phyloP scores from a whole-genome alignment of 1,140 invertebrate genomes.

The Littorina saxatilis region DNA sequence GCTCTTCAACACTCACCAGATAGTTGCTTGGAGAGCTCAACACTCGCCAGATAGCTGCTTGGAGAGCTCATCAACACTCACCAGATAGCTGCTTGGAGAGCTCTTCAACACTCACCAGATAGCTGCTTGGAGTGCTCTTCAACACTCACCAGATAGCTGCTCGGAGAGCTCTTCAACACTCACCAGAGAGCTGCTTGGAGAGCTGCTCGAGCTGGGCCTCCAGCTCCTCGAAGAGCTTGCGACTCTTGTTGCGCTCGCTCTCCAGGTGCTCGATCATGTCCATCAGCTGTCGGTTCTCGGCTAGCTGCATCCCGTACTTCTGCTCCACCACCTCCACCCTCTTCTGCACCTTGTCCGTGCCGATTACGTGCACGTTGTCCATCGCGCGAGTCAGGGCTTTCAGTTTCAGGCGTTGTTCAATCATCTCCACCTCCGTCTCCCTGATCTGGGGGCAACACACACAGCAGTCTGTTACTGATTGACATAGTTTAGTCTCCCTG shows the following conservation, averaged over 20 bases:
- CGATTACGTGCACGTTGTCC: background rate
- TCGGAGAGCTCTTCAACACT: background rate
- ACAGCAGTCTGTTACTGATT: too few relatives aligned
- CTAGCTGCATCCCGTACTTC: background rate
- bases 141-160: background rate
- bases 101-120: too few relatives aligned
- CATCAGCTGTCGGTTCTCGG: background rate
- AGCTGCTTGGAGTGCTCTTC: too few relatives aligned
- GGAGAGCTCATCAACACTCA: too few relatives aligned
- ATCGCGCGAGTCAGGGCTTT: too few relatives aligned
- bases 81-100: too few relatives aligned
- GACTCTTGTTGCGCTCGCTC: background rate
- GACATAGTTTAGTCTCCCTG: too few relatives aligned
- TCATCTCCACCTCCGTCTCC: background rate
- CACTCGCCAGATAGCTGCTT: too few relatives aligned
- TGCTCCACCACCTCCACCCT: background rate
- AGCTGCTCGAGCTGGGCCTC: background rate
- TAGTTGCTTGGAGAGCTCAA: too few relatives aligned
- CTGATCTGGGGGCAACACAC: background rate
- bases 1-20: too few relatives aligned
- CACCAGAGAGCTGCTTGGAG: constrained; percentile 12
- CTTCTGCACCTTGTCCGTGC: background rate
- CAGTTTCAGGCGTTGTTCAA: background rate
- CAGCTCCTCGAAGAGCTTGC: background rate
- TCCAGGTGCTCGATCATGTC: constrained; percentile 8